Conservation (phyloP, 2,797 vertebrate genomes). For the Hydrophis major region DNA sequence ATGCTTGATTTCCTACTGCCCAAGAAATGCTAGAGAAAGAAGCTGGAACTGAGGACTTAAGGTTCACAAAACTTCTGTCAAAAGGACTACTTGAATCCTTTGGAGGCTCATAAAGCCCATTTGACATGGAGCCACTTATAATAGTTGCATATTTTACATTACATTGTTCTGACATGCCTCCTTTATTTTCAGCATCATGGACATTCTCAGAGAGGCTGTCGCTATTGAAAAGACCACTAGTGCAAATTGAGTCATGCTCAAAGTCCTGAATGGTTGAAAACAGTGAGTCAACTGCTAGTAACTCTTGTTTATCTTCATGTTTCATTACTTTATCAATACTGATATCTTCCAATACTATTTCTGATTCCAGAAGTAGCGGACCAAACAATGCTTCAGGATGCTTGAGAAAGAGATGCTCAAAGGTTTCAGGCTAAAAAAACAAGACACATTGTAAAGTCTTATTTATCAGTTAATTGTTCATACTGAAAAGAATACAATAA, state of each 20-base stretch:
- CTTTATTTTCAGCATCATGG: neutral
- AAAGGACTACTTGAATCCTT: constrained; percentile 67
- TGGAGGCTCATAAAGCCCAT: constrained; percentile 57
- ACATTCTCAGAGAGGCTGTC: constrained; percentile 46
- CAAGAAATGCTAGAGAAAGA: constrained; percentile 73
- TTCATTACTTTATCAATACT: constrained; percentile 69
- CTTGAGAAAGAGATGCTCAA: constrained; percentile 82
- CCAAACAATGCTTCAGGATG: constrained; percentile 74
- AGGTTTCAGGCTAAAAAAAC: constrained; percentile 80
- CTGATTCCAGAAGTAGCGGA: constrained; percentile 82
- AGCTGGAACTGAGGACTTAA: constrained; percentile 68
- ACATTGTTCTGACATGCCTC: constrained; percentile 61
- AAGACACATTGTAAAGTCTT: constrained; percentile 63
- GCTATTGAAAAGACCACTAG: constrained; percentile 49
- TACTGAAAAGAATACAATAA: neutral
- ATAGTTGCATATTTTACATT: constrained; percentile 81
- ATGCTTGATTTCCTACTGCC: constrained; percentile 69
- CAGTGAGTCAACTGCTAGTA: constrained; percentile 15
- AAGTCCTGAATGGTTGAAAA: constrained; percentile 41
- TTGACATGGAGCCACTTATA: constrained; percentile 51
- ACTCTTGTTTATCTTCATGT: constrained; percentile 51
- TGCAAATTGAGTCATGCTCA: constrained; percentile 43
- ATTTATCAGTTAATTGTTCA: constrained; percentile 14
- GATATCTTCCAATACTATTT: constrained; percentile 83
- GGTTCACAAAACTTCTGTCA: constrained; percentile 73